phyloP scores from a whole-genome alignment of 2,797 vertebrate genomes.

The Dicrostonyx torquatus region DNA sequence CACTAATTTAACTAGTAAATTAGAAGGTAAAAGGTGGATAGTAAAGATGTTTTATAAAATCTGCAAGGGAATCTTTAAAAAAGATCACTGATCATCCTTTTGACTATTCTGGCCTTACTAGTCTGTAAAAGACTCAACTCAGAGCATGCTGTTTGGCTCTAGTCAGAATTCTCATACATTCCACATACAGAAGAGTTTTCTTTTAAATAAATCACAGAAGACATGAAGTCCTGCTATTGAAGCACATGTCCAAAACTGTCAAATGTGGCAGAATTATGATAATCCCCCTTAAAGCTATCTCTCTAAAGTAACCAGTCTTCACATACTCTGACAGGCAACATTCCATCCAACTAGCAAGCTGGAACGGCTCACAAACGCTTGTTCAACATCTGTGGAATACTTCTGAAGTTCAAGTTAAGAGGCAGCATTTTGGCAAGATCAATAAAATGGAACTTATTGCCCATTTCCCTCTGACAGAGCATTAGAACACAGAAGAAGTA shows the following conservation, averaged over 20 bases:
- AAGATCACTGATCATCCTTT: constrained; percentile 59
- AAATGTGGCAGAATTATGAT: constrained; percentile 73
- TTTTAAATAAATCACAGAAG: constrained; percentile 75
- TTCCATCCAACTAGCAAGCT: constrained; percentile 72
- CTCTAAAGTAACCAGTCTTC: constrained; percentile 71
- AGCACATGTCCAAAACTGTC: constrained; percentile 64
- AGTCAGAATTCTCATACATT: constrained; percentile 65
- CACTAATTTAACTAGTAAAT: constrained; percentile 59
- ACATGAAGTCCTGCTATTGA: constrained; percentile 65
- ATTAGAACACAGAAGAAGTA: constrained; percentile 41
- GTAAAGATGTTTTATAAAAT: constrained; percentile 47
- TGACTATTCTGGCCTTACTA: constrained; percentile 44
- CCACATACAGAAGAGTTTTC: constrained; percentile 61
- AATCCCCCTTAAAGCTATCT: constrained; percentile 67
- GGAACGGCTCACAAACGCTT: constrained; percentile 73
- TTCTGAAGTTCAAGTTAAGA: constrained; percentile 69
- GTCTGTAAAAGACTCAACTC: constrained; percentile 64
- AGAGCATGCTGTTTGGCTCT: constrained; percentile 65
- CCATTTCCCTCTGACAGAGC: constrained; percentile 48
- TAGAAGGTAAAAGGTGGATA: constrained; percentile 38
- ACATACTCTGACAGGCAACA: constrained; percentile 65
- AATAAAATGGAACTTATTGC: constrained; percentile 56
- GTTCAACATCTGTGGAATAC: constrained; percentile 74
- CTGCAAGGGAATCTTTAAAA: constrained; percentile 24
- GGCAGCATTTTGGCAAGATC: constrained; percentile 70